Evolutionary conservation across 2,797 vertebrate genomes (phyloP).

Genomic region (Mus caroli): DNA sequence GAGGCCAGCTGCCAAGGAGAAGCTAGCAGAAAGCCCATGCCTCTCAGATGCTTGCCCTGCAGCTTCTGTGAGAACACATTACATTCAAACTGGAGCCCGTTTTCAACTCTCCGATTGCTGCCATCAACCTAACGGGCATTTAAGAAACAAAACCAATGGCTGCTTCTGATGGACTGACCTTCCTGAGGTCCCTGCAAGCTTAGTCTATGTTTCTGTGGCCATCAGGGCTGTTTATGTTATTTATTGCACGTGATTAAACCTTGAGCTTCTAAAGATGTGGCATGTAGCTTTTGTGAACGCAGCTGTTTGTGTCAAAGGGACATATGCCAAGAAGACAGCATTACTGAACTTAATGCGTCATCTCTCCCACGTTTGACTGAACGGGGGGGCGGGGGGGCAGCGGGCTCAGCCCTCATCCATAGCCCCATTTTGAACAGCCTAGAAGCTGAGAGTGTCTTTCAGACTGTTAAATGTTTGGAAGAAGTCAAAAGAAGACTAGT

Average conservation of each 20-base stretch:
- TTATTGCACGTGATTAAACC: neutral
- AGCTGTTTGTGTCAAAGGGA: neutral
- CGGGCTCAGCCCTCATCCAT: rapidly evolving
- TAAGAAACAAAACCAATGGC: neutral
- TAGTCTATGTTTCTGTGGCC: neutral
- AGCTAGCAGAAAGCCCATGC: neutral
- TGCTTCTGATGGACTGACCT: neutral
- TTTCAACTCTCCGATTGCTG: neutral
- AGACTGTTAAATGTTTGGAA: constrained; percentile 16
- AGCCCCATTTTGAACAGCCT: neutral
- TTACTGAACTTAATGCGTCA: neutral
- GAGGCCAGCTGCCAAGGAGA: rapidly evolving
- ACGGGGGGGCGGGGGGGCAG: neutral
- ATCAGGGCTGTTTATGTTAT: neutral
- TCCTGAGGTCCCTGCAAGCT: neutral
- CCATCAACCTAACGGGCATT: neutral
- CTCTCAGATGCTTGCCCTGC: neutral
- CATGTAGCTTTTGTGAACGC: neutral
- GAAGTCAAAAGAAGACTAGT: neutral
- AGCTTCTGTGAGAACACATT: neutral
- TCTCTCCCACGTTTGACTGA: neutral
- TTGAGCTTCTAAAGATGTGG: neutral
- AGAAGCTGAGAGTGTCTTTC: neutral
- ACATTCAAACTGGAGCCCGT: neutral
- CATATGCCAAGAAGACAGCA: neutral